Evolutionary conservation across 2,888 invertebrate species (phyloP), one percentile per base, ranked within the genome.

Genomic region (Brassicogethes aeneus): DNA sequence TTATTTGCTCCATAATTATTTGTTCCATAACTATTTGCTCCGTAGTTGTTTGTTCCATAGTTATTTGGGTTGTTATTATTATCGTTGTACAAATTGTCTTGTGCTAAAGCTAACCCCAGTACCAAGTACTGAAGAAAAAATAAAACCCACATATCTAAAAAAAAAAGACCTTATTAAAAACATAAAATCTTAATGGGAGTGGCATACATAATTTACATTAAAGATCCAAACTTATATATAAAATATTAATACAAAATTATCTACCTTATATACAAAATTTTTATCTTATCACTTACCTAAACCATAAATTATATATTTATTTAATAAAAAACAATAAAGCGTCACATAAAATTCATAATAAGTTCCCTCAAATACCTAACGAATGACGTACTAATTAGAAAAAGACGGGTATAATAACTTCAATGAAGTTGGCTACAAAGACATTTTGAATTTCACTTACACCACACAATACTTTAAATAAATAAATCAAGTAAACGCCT

Each of bases 71-170:
- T 44, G 43, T 45, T 44, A 32, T 40, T 36, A 16, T 41, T 38
- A 33, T 41, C 44, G 3, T 37, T 14, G 13, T 38, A 31, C 1
- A n/a, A n/a, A 32, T 31, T 38, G 16, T 29, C 40, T 48, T 54
- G 54, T 42, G 48, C 50, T 16, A 38, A 29, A 30, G 37, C 42
- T 39, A 47, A 34, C 16, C 39, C 42, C 35, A 47, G 17, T 30
- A 45, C 36, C 34, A 30, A 43, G 33, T 38, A 41, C 46, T 41
- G 45, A 41, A 52, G 17, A 34, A 48, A 39, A 39, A 34, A 40
- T n/a, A 45, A 13, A 32, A 42, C 5, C 17, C 41, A 40, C 54
- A 54, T 54, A 39, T 45, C 50, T 50, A 36, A 43, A 48, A 50
- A n/a, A n/a, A n/a, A n/a, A n/a, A n/a, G n/a, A n/a, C n/a, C n/a